These are phyloP conservation scores for Orientallactaga bullata DNA, from an alignment of 2,113 vertebrate species.

Conservation along the genomic window DNA sequence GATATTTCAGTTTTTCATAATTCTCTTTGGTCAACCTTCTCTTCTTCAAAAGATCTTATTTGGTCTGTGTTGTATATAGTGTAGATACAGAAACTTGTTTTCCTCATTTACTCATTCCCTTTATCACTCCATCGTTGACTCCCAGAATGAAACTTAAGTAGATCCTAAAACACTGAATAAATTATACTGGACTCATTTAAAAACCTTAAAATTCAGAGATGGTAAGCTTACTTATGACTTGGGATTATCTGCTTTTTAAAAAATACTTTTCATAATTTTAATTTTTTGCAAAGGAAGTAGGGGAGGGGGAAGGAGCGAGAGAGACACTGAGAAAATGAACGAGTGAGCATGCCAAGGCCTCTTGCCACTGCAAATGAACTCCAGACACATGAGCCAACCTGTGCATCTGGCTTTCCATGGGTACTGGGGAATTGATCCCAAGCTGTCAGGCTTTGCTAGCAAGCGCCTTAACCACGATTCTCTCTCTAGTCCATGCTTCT, in stretches of 20 bases:
- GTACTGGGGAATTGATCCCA: no score
- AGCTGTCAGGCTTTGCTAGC: no score
- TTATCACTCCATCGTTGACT: slow-evolving; percentile 9
- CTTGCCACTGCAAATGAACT: no score
- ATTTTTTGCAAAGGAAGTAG: no score
- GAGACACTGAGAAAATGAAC: no score
- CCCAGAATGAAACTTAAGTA: background rate
- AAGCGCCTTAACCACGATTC: no score
- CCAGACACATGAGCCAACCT: no score
- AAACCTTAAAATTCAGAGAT: slow-evolving; percentile 49
- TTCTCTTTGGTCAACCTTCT: slow-evolving; percentile 30
- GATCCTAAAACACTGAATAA: background rate
- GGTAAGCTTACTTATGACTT: slow-evolving; percentile 46
- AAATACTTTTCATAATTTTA: no score
- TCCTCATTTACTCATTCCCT: slow-evolving; percentile 30
- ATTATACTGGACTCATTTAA: slow-evolving; percentile 16
- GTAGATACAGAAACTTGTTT: slow-evolving; percentile 33
- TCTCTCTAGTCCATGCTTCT: background rate
- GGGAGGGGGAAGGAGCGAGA: no score
- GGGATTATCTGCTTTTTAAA: slow-evolving; percentile 21
- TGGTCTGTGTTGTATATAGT: background rate
- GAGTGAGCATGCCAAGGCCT: no score
- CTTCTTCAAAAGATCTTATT: slow-evolving; percentile 13
- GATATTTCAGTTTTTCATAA: slow-evolving; percentile 18
- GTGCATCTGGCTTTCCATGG: no score